Base-by-base conservation (phyloP, 2,113 vertebrate genomes). In the Gallinago jamesoni region DNA sequence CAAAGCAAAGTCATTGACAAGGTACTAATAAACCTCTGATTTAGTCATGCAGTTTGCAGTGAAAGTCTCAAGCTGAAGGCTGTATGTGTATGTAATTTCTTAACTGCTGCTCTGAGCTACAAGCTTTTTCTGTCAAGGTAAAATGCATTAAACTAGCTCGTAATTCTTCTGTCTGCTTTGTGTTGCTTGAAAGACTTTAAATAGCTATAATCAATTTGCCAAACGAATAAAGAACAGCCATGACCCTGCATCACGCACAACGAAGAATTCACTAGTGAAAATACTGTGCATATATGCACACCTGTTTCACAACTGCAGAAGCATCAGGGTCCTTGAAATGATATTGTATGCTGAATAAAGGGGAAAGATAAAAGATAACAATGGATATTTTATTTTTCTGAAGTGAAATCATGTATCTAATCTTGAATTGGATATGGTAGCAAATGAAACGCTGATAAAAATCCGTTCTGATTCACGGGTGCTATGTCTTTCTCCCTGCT, bases 131-230 rank as follows among this genome's bases (percentile, higher is more conserved):
- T 97, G 87, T 92, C 92, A 96, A 96, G 95, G 87, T 97, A 96
- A 97, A 97, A 90, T 75, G 86, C 93, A 88, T 95, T 96, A 96
- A 97, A 95, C 66, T 84, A 93, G 56, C 88, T 85, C 72, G 55
- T 97, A 97, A 97, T 97, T 97, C 96, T 96, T 93, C 89, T 89
- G 68, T 79, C 95, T 93, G 59, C 92, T 97, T 97, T 97, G 96
- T 97, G 74, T 90, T 96, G 89, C 95, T 97, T 83, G 93, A 97
- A 91, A 93, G 95, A 70, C 81, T 97, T 95, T 96, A 96, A 96
- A 93, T 85, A 97, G 74, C 87, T 95, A 45, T 94, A 97, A 97
- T 97, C 94, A 96, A 95, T 97, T 97, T 97, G 83, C 95, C 90
- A 95, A 92, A 94, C 1, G 2, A 96, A 96, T 95, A 89, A 94